Conservation (phyloP, 1,140 invertebrate species). For the Eriocheir sinensis region DNA sequence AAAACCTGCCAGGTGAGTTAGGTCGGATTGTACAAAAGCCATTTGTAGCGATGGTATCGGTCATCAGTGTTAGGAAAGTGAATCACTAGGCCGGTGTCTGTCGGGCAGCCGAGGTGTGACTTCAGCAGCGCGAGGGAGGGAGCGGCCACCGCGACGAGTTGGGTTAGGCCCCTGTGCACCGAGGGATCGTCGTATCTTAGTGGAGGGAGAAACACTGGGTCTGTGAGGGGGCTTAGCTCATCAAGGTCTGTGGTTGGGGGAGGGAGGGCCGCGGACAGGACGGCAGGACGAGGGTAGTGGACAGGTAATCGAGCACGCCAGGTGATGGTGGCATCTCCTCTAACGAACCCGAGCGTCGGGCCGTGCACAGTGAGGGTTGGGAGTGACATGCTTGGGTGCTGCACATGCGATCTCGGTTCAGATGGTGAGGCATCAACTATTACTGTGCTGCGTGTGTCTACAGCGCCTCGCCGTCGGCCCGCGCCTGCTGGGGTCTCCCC, state of each 20-base stretch:
- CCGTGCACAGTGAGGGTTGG: slow-evolving; percentile 63
- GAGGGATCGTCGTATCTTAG: not conserved
- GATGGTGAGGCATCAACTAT: slow-evolving; percentile 56
- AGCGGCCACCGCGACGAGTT: not conserved
- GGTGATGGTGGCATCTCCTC: not conserved
- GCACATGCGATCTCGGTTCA: slow-evolving; percentile 53
- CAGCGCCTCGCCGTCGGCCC: not conserved
- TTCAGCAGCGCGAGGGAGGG: not conserved
- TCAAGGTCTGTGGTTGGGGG: slow-evolving; percentile 43
- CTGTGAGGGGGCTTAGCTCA: not conserved
- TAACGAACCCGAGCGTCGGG: not conserved
- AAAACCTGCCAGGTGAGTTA: slow-evolving; percentile 70
- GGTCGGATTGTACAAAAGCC: slow-evolving; percentile 56
- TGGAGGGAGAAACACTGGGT: slow-evolving; percentile 21
- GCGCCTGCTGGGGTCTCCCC: not conserved
- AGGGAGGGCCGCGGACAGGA: slow-evolving; percentile 48
- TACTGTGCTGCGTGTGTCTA: not conserved
- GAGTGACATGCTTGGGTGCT: slow-evolving; percentile 70
- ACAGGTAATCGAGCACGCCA: slow-evolving; percentile 66
- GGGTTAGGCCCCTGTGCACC: not conserved
- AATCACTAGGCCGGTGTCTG: slow-evolving; percentile 43
- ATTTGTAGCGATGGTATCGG: slow-evolving; percentile 72
- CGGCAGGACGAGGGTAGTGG: slow-evolving; percentile 50
- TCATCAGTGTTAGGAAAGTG: not conserved
- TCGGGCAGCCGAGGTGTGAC: slow-evolving; percentile 74